Evolutionary conservation across 2,888 invertebrate species (phyloP).

Genomic region (Stenoptilia bipunctidactyla): DNA sequence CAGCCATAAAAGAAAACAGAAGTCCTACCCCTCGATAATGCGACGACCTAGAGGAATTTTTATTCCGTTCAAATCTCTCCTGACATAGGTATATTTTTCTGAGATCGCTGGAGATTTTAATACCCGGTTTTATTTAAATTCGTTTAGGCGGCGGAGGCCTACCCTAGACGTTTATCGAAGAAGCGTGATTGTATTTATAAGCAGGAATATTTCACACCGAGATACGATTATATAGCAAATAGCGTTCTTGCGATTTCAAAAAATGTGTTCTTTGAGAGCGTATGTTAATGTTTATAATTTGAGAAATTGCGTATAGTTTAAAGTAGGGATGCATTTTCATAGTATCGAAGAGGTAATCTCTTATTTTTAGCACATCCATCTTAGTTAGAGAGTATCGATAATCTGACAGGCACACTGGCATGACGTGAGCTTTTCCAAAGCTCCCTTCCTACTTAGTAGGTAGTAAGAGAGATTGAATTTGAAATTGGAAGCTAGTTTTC

Average conservation of each 20-base stretch:
- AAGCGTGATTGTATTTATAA: slow-evolving; percentile 64
- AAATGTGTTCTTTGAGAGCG: no score
- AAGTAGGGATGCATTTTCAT: no score
- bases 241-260: no score
- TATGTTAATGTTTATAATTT: no score
- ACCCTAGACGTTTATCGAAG: slow-evolving; percentile 59
- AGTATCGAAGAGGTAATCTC: slow-evolving; percentile 19
- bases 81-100: slow-evolving; percentile 69
- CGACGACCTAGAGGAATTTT: slow-evolving; percentile 67
- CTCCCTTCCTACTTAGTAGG: no score
- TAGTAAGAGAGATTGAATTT: no score
- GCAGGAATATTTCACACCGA: slow-evolving; percentile 23
- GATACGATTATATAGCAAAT: no score
- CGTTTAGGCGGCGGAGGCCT: slow-evolving; percentile 58
- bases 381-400: slow-evolving; percentile 21
- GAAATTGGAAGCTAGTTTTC: no score
- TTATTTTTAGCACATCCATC: slow-evolving; percentile 26
- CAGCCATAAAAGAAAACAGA: slow-evolving; percentile 71
- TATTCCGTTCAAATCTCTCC: slow-evolving; percentile 68
- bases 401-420: slow-evolving; percentile 17
- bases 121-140: slow-evolving; percentile 69
- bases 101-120: slow-evolving; percentile 66
- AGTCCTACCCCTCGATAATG: slow-evolving; percentile 65
- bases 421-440: slow-evolving; percentile 3
- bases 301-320: no score